Base-by-base conservation (phyloP, 1,140 invertebrate genomes). In the Drosophila malerkotliana region DNA sequence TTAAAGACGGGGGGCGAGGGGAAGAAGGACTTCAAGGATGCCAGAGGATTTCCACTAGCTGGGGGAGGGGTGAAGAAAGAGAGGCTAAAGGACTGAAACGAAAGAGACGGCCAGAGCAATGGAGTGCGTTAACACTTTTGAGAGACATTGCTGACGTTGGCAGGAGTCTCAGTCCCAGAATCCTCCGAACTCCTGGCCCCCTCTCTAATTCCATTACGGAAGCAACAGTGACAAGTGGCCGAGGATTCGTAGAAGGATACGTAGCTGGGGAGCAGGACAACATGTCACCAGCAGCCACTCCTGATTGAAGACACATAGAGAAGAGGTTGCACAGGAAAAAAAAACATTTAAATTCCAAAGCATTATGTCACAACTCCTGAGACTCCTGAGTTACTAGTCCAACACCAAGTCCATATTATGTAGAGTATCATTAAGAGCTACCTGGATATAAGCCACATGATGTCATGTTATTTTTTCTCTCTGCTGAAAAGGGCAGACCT, bases 161-260 rank as follows among this genome's bases (percentile, higher is more conserved):
- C 53, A 74, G 71, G 41, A 69, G 59, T 39, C 58, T 60, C 59
- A 53, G 63, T 44, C 26, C 39, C 53, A 52, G 28, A 21, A 21
- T 39, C 51, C 53, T 15, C 56, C 15, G 21, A 28, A 26, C 5
- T 24, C 60, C 32, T 47, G 26, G 21, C 21, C 30, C 71, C 52
- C 48, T 55, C 69, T 77, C 74, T 87, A 87, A 87, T 87, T 88
- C 82, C 74, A 88, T 87, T 87, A 87, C 83, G 82, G 82, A 87
- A 88, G 82, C 82, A 88, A 88, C 83, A 87, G 82, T 88, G 82
- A 87, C 82, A 87, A 87, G 82, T 87, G 82, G 83, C 79, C 71
- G 47, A 62, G 79, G 69, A 64, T 45, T 72, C 56, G 52, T 41
- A 34, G 51, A 34, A 26, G 60, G 49, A 62, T 58, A 45, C 55